Evolutionary conservation across 2,888 invertebrate species (phyloP).

Genomic region (Anthoptus insignis): DNA sequence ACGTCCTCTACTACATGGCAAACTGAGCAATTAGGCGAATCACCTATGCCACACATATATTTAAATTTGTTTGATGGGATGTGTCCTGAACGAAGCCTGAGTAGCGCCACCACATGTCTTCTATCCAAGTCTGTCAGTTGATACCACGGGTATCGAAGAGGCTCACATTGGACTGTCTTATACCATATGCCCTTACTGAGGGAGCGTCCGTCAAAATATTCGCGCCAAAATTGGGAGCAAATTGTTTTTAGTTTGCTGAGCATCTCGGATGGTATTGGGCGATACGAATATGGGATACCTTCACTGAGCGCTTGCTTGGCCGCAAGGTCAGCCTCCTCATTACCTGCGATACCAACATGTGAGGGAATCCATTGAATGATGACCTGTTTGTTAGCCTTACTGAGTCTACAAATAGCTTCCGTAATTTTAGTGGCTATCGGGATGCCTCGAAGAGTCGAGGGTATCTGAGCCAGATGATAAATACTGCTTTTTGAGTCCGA

Average conservation of each 20-base stretch:
- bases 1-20: background rate
- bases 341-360: conserved; percentile 18
- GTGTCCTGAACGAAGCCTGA: conserved; percentile 8
- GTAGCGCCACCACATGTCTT: background rate
- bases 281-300: background rate
- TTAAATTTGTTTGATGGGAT: conserved; percentile 17
- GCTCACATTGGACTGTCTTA: conserved; percentile 7
- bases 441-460: conserved; percentile 33
- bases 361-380: conserved; percentile 29
- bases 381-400: background rate
- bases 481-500: conserved; percentile 34
- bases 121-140: background rate
- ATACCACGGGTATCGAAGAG: conserved; percentile 15
- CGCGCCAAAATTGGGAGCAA: conserved; percentile 2
- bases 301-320: conserved; percentile 11
- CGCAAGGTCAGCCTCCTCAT: conserved; percentile 8
- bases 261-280: background rate
- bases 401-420: conserved; percentile 7
- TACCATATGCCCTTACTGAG: conserved; percentile 6
- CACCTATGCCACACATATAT: background rate
- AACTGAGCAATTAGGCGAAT: background rate
- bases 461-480: conserved; percentile 37
- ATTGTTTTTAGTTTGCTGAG: background rate
- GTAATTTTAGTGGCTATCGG: conserved; percentile 34
- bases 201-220: conserved; percentile 10